Base-by-base conservation (phyloP, 2,888 invertebrate genomes). In the Lysandra bellargus region DNA sequence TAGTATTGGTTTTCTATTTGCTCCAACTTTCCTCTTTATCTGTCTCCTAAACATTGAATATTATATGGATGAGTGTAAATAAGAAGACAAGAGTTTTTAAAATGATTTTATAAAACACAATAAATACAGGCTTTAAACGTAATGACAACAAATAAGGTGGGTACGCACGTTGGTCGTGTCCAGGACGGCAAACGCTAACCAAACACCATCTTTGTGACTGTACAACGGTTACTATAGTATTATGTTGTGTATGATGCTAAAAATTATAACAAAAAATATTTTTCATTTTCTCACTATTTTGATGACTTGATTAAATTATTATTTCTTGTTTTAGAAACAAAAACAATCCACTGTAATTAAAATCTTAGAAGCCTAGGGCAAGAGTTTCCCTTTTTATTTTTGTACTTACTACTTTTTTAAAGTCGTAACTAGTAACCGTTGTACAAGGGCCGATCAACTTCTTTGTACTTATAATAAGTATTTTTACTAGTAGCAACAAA, bases 101-200 rank as follows among this genome's bases (percentile, higher is more conserved):
- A 91, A 88, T 87, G 79, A 85, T 92, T 93, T 92, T 93, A 93
- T 92, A 92, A 92, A 93, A 92, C 93, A 91, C 90, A 93, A 92
- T 92, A 92, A 92, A 92, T 92, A 92, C 92, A 92, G 87, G 91
- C 91, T 91, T 85, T 87, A 33, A 91, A 92, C 87, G 82, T 86
- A 91, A 90, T 87, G 84, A 90, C 87, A 92, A 92, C 90, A 90
- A 90, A 90, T 86, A 89, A 91, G 92, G 93, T 93, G 93, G 92
- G 92, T 86, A 89, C 84, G 86, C 82, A 83, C 84, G 86, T 83
- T 86, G 87, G 86, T 83, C 87, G 83, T 83, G 84, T 83, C 85
- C 82, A 89, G 92, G 92, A 92, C 92, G 92, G 92, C 89, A 91
- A 90, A 88, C 90, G 85, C 88, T 87, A 88, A 88, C 88, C 79